Evolutionary conservation across 2,113 vertebrate genomes (phyloP).

Genomic region (Chiloscyllium plagiosum): DNA sequence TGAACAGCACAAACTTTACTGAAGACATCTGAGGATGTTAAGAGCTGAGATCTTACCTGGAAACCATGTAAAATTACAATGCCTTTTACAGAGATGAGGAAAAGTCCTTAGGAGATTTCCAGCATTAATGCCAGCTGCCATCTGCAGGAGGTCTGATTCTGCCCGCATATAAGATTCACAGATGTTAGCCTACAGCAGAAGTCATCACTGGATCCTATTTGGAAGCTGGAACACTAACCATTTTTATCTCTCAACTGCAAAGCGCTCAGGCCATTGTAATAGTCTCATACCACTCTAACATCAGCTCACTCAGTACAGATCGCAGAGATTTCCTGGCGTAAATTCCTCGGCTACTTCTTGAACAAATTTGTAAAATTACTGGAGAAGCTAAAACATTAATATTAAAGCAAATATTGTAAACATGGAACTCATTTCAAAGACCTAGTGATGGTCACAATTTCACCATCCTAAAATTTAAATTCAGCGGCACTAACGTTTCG

Average conservation of each 20-base stretch:
- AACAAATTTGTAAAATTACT: neutral
- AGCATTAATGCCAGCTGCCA: neutral
- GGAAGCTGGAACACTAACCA: neutral
- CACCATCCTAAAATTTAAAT: neutral
- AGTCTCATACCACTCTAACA: neutral
- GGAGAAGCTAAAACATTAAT: neutral
- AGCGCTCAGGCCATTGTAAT: neutral
- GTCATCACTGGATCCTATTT: neutral
- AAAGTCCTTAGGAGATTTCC: neutral
- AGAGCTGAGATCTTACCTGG: no score
- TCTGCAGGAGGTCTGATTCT: neutral
- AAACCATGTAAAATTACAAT: no score
- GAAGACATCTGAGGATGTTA: no score
- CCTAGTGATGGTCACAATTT: neutral
- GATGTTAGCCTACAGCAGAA: neutral
- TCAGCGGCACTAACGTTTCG: neutral
- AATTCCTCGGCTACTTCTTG: neutral
- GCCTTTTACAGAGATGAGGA: neutral
- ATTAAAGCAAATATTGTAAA: neutral
- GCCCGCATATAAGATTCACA: neutral
- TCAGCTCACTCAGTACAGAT: neutral
- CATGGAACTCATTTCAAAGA: neutral
- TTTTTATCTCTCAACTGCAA: neutral
- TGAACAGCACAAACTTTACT: no score
- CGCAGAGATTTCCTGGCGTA: neutral